Evolutionary conservation across 2,797 vertebrate genomes (phyloP).

Genomic region (Danio jaintianensis): DNA sequence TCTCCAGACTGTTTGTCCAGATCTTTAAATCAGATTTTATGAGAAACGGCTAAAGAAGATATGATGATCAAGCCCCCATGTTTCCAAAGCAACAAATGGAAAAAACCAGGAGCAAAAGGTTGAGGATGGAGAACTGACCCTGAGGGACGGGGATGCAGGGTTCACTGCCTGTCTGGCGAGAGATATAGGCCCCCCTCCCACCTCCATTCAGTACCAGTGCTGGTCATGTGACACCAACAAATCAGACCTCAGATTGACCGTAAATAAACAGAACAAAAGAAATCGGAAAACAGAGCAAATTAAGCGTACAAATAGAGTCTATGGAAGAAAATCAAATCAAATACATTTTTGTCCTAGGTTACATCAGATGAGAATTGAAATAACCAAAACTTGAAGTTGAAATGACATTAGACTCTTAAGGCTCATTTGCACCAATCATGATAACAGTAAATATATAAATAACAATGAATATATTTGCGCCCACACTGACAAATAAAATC

Average conservation of each 20-base stretch:
- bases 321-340: not conserved
- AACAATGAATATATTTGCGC: no score
- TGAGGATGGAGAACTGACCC: slow-evolving; percentile 64
- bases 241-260: slow-evolving; percentile 7
- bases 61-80: slow-evolving; percentile 51
- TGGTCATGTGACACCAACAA: slow-evolving; percentile 52
- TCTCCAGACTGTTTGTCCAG: not conserved
- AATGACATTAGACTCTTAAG: no score
- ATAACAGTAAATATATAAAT: no score
- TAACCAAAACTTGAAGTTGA: no score
- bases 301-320: not conserved
- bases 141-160: slow-evolving; percentile 27
- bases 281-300: slow-evolving; percentile 1
- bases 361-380: not conserved
- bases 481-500: no score
- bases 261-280: slow-evolving; percentile 59
- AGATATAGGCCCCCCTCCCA: slow-evolving; percentile 21
- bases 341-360: not conserved
- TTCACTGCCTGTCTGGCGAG: slow-evolving; percentile 60
- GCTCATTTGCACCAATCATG: no score
- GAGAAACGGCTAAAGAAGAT: slow-evolving; percentile 35
- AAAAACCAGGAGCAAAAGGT: slow-evolving; percentile 66
- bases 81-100: slow-evolving; percentile 56
- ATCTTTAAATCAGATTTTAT: not conserved
- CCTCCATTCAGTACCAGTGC: slow-evolving; percentile 32